Evolutionary conservation across 2,888 invertebrate genomes (phyloP).

Genomic region (Phytoseiulus persimilis): DNA sequence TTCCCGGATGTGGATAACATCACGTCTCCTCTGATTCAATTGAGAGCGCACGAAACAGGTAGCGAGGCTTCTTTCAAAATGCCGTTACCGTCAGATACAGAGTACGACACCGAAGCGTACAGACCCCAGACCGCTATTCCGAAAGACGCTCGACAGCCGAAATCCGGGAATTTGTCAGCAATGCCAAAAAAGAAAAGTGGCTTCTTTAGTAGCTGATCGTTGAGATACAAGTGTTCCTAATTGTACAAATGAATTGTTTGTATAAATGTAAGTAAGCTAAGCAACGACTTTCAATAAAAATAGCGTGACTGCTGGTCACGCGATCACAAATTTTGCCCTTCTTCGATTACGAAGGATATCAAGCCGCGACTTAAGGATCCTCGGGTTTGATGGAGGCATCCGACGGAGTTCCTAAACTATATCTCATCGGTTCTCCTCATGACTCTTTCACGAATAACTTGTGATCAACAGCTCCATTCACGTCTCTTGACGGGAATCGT

Average conservation of each 20-base stretch:
- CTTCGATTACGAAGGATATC: too few relatives aligned
- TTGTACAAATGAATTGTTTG: not conserved
- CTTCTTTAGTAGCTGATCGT: conserved; percentile 17
- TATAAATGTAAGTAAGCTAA: not conserved
- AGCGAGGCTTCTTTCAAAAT: conserved; percentile 16
- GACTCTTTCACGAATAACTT: too few relatives aligned
- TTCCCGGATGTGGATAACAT: conserved; percentile 20
- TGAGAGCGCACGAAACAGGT: conserved; percentile 20
- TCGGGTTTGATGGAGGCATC: too few relatives aligned
- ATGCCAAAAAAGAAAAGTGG: not conserved
- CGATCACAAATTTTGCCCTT: too few relatives aligned
- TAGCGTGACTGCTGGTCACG: too few relatives aligned
- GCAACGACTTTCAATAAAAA: not conserved
- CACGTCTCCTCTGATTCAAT: conserved; percentile 14
- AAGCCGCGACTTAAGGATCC: too few relatives aligned
- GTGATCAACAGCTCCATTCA: too few relatives aligned
- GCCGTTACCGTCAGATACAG: conserved; percentile 11
- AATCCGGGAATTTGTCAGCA: not conserved
- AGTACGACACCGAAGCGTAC: conserved; percentile 21
- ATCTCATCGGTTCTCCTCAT: too few relatives aligned
- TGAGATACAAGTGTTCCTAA: not conserved
- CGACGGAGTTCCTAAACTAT: too few relatives aligned
- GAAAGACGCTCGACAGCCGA: not conserved
- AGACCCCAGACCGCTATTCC: conserved; percentile 19
- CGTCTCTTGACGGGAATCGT: too few relatives aligned